Base-by-base conservation (phyloP, 1,140 invertebrate species). In the Melipona quadrifasciata region DNA sequence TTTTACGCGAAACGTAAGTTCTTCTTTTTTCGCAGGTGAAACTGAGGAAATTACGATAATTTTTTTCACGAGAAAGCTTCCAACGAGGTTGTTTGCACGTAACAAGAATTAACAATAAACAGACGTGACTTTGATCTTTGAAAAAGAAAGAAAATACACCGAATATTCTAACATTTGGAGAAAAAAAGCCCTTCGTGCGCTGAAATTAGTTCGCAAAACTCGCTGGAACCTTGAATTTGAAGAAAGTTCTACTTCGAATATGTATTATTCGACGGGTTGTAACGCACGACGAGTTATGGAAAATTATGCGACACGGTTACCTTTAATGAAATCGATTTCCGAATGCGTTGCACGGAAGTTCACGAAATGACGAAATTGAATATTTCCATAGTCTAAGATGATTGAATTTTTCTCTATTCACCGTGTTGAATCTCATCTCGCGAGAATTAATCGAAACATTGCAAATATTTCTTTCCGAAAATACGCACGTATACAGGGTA, bases 231-330 rank as follows among this genome's bases (percentile, higher is more conserved):
- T 31, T 31, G 6, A 64, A 81, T 31, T 61, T 57, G n/a, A 24
- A 55, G 47, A 31, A 76, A 82, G 24, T 55, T 53, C 17, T 76
- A 27, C 76, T 57, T 76, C n/a, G 47, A 75, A 34, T 65, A 57
- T 47, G 39, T 47, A 47, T 16, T 17, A 76, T 67, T 67, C 12
- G 31, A 51, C n/a, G 19, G 31, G 14, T 12, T 31, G 17, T 65
- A n/a, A 65, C 57, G 19, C n/a, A 47, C 21, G 51, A 68, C 58
- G 61, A 76, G 77, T 77, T 77, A 82, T 82, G 80, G 19, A 76
- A 82, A 82, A 68, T 82, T 82, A 82, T 82, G 80, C 73, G 68
- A 82, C 67, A 82, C 73, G 39, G 61, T 82, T 77, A 77, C 34
- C 11, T 17, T 17, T 64, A 77, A 67, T 68, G 64, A 82, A 64